Conservation (phyloP, 2,113 vertebrate genomes). For the Asarcornis scutulata region DNA sequence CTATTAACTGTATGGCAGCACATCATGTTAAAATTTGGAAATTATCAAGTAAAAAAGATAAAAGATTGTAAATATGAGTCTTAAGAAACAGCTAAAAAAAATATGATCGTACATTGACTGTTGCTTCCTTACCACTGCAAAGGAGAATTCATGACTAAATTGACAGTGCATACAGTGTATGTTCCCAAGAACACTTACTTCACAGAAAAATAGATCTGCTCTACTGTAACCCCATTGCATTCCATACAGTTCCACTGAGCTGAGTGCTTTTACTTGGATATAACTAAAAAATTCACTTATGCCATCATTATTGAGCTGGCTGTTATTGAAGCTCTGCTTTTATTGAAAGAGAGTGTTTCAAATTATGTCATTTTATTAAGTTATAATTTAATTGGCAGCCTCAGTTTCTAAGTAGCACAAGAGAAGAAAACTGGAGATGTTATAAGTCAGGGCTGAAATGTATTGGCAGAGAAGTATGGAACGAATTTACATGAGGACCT, state of each 20-base stretch:
- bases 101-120: background rate
- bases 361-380: background rate
- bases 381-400: background rate
- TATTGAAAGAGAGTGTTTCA: background rate
- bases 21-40: background rate
- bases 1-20: background rate
- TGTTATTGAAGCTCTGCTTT: background rate
- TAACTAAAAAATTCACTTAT: background rate
- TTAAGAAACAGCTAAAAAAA: background rate
- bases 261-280: background rate
- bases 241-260: background rate
- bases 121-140: background rate
- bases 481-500: background rate
- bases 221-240: background rate
- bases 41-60: background rate
- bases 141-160: background rate
- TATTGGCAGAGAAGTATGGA: background rate
- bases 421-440: background rate
- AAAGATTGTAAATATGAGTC: background rate
- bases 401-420: background rate
- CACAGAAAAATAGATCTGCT: background rate
- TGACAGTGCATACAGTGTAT: background rate
- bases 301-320: background rate
- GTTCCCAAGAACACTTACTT: background rate
- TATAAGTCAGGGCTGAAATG: background rate